Base-by-base conservation (phyloP, 2,888 invertebrate genomes). In the Tineola bisselliella region DNA sequence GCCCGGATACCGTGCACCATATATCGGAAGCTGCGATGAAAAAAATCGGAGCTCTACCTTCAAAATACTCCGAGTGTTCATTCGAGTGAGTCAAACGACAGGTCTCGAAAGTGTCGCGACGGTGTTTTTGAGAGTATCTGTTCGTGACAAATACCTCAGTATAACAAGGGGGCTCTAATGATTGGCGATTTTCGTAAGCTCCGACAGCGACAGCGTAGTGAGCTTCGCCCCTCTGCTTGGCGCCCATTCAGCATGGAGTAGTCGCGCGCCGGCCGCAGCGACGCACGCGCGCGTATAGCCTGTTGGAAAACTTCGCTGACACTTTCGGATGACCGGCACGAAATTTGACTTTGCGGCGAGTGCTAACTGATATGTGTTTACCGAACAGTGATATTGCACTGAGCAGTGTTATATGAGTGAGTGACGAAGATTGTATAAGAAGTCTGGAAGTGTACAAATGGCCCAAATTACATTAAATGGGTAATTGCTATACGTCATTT, bases 401-500 rank as follows among this genome's bases (percentile, higher is more conserved):
- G 44, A 58, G 4, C 80, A 79, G 84, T 86, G 84, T 12, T 75
- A 77, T 75, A 76, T 75, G 76, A 83, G 86, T 86, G 86, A 80
- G 84, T 86, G 84, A 77, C 75, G 74, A 80, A 81, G 79, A 80
- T 81, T 79, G 79, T 73, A 79, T 78, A 76, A 76, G 81, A 77
- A 70, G 74, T 75, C 81, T 80, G 81, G 77, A 69, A 25, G 73
- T 73, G 72, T 74, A 78, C 79, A 73, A n/a, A 86, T 87, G 86
- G 70, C 84, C 87, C 87, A 76, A 86, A 86, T 87, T 82, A 78
- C 79, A 81, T 79, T 83, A 84, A 87, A 84, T 86, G 84, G 87
- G 87, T 87, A 87, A 87, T 87, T 84, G 87, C 76, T 78, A 76
- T 75, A 84, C 80, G 80, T 87, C 84, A 87, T 86, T 87, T 87